phyloP scores from a whole-genome alignment of 2,888 invertebrate genomes.

The Caenorhabditis afra region DNA sequence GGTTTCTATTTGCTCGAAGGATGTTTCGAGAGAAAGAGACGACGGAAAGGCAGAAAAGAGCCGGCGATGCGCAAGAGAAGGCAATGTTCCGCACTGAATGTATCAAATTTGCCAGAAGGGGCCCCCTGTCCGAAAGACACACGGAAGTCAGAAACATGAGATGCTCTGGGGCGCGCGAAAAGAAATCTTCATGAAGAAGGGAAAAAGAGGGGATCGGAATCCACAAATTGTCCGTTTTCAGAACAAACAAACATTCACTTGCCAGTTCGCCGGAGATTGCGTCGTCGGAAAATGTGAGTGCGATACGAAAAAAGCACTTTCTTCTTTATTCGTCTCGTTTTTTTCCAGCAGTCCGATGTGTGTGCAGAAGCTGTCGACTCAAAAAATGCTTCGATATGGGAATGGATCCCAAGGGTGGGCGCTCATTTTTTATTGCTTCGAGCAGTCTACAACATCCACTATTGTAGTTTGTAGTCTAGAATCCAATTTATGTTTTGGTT shows the following conservation, averaged over 20 bases:
- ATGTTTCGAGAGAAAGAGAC: constrained; percentile 44
- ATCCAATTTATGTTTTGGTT: constrained; percentile 22
- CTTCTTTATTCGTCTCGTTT: background rate
- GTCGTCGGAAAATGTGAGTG: constrained; percentile 73
- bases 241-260: constrained; percentile 75
- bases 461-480: too few species aligned
- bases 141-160: constrained; percentile 48
- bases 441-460: too few species aligned
- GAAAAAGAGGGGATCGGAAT: constrained; percentile 1
- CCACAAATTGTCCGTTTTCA: constrained; percentile 50
- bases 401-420: constrained; percentile 74
- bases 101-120: constrained; percentile 59
- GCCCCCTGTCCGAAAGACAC: constrained; percentile 9
- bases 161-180: background rate
- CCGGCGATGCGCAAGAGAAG: constrained; percentile 44
- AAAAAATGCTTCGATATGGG: constrained; percentile 76
- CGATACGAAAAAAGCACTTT: background rate
- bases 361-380: constrained; percentile 72
- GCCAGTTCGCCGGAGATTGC: constrained; percentile 72
- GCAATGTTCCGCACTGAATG: constrained; percentile 45
- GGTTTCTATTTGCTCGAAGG: constrained; percentile 52
- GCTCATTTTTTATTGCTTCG: background rate
- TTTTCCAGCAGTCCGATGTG: constrained; percentile 72
- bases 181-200: background rate
- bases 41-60: constrained; percentile 25